A percentile compares a stretch with the other conserved stretches of the same genome.
Evolutionary conservation across 2,113 vertebrate species (phyloP).

Genomic region (Dendrocopos noguchii): DNA sequence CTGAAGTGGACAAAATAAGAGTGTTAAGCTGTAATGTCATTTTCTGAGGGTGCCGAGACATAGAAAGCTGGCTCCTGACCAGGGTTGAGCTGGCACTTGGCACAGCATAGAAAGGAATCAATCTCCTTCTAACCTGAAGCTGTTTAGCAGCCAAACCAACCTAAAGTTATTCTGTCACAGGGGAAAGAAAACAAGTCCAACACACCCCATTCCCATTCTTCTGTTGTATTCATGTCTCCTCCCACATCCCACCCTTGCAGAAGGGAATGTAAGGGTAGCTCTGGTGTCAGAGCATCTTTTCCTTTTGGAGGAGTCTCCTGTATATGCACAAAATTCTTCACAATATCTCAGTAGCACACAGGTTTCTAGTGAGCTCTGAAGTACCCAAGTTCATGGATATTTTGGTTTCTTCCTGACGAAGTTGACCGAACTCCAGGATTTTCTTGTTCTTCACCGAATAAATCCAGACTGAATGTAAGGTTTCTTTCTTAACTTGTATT

Average conservation of each 20-base stretch:
- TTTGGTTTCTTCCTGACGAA: background rate
- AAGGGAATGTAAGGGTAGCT: background rate
- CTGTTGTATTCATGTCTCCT: background rate
- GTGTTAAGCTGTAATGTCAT: background rate
- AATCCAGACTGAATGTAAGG: background rate
- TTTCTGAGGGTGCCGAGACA: rapidly evolving
- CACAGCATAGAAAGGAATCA: background rate
- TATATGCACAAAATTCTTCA: background rate
- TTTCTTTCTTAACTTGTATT: background rate
- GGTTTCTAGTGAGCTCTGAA: background rate
- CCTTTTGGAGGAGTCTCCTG: background rate
- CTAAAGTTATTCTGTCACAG: background rate
- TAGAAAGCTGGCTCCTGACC: background rate
- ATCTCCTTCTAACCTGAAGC: background rate
- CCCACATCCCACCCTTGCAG: rapidly evolving
- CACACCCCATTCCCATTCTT: background rate
- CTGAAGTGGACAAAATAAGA: background rate
- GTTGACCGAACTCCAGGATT: background rate
- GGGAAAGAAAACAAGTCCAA: background rate
- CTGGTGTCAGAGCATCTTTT: background rate
- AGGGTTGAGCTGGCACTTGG: background rate
- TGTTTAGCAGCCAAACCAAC: background rate
- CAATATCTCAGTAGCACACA: rapidly evolving
- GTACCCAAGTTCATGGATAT: background rate
- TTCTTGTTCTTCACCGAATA: slow-evolving; percentile 1